These are phyloP conservation scores for Spinibarbus caldwelli DNA, from an alignment of 2,797 vertebrate genomes.

Conservation along the genomic window DNA sequence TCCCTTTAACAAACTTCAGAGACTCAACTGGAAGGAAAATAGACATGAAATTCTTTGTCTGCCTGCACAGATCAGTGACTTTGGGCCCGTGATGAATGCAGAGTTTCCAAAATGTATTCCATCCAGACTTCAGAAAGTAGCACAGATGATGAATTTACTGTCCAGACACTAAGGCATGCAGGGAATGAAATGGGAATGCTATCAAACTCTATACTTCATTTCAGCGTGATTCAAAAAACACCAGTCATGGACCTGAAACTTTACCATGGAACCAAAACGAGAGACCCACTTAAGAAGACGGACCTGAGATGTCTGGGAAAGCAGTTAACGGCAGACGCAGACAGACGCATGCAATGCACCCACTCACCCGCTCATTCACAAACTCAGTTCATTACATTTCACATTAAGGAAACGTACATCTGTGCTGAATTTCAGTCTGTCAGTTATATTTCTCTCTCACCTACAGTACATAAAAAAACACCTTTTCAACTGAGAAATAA, in stretches of 20 bases:
- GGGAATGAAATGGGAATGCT: conserved; percentile 76
- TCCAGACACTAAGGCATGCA: conserved; percentile 76
- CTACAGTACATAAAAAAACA: not conserved
- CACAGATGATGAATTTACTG: conserved; percentile 69
- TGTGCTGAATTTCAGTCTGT: not conserved
- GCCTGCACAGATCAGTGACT: conserved; percentile 73
- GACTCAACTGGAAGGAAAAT: conserved; percentile 63
- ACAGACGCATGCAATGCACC: conserved; percentile 37
- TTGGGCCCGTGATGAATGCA: conserved; percentile 69
- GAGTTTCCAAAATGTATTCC: conserved; percentile 74
- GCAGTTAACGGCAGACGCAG: conserved; percentile 52
- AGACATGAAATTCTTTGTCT: conserved; percentile 68
- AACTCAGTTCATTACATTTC: conserved; percentile 6
- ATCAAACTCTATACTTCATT: conserved; percentile 67
- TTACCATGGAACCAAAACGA: conserved; percentile 53
- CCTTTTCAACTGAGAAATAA: not conserved
- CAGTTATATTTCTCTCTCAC: not conserved
- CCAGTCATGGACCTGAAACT: conserved; percentile 45
- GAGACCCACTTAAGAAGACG: conserved; percentile 59
- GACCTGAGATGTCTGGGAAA: conserved; percentile 65
- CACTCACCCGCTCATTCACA: conserved; percentile 44
- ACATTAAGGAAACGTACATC: conserved; percentile 5
- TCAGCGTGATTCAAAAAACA: conserved; percentile 61
- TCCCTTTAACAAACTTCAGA: conserved; percentile 36
- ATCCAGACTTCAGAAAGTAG: conserved; percentile 72